phyloP scores from a whole-genome alignment of 2,888 invertebrate genomes.

The Zelleria hepariella region DNA sequence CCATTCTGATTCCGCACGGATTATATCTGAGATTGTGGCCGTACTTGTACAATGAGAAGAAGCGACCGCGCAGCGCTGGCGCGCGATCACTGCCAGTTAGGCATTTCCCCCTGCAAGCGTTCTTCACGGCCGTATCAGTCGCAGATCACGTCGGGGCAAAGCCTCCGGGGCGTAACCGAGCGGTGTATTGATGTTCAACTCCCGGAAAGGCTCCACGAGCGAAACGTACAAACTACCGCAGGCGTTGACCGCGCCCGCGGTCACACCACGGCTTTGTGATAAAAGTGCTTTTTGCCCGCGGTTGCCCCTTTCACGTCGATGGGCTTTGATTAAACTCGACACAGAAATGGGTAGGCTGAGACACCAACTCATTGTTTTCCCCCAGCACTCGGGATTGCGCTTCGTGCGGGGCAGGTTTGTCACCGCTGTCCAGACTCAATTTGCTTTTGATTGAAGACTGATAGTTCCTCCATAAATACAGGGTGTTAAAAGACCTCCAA shows the following conservation, averaged over 20 bases:
- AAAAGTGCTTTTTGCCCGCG: not conserved
- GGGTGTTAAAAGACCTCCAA: no score
- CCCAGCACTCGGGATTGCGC: no score
- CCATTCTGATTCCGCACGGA: no score
- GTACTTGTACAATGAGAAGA: no score
- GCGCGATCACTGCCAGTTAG: not conserved
- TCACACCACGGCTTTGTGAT: not conserved
- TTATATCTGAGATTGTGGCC: no score
- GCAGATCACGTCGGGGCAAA: not conserved
- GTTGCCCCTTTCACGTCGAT: not conserved
- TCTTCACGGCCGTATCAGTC: not conserved
- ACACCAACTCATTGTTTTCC: no score
- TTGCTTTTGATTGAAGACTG: no score
- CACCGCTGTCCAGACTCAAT: no score
- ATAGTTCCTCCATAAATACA: no score
- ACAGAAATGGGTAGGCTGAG: not conserved
- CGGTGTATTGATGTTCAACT: slow-evolving; percentile 1
- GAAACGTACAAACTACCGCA: not conserved
- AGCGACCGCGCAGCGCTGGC: no score
- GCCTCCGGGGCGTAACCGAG: not conserved
- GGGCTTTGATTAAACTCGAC: not conserved
- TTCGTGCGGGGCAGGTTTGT: no score
- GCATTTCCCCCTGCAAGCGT: not conserved
- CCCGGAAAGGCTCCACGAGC: not conserved
- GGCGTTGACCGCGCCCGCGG: not conserved